Evolutionary conservation across 1,140 invertebrate genomes (phyloP).

Genomic region (Aphaenogaster floridana): DNA sequence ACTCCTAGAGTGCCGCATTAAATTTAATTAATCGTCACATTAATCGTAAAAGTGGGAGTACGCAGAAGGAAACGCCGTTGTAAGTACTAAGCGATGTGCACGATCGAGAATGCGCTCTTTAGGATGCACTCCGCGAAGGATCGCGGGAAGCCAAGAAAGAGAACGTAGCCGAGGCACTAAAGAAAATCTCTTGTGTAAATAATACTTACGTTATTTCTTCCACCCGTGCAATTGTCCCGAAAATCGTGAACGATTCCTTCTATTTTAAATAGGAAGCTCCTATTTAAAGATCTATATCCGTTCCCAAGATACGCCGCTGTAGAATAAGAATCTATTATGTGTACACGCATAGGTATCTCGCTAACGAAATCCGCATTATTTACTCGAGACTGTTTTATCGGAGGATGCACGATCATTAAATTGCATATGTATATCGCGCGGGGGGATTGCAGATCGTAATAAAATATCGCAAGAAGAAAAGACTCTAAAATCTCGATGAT

Average conservation of each 20-base stretch:
- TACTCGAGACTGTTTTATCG: slow-evolving; percentile 22
- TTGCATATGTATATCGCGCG: not conserved
- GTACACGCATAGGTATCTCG: slow-evolving; percentile 64
- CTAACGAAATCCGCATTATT: slow-evolving; percentile 17
- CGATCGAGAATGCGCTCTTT: not conserved
- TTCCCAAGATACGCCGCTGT: slow-evolving; percentile 39
- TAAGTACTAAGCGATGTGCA: slow-evolving; percentile 1
- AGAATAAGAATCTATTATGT: slow-evolving; percentile 50
- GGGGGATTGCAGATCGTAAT: slow-evolving; percentile 8
- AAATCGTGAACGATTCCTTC: slow-evolving; percentile 15
- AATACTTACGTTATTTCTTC: slow-evolving; percentile 74
- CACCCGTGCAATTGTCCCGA: slow-evolving; percentile 54
- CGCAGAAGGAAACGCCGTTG: not conserved
- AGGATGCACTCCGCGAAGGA: not conserved
- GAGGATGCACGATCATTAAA: slow-evolving; percentile 5
- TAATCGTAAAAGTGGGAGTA: slow-evolving; percentile 5
- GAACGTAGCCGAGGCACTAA: slow-evolving; percentile 78
- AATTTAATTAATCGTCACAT: slow-evolving; percentile 11
- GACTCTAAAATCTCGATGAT: not conserved
- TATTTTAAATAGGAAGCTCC: not conserved
- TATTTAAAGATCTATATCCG: slow-evolving; percentile 47
- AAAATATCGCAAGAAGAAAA: slow-evolving; percentile 6
- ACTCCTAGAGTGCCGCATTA: not conserved
- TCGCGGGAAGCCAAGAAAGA: slow-evolving; percentile 25
- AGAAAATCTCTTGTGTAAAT: slow-evolving; percentile 80